Conservation (phyloP, 2,113 vertebrate species). For the Phalacrocorax brasilianus region DNA sequence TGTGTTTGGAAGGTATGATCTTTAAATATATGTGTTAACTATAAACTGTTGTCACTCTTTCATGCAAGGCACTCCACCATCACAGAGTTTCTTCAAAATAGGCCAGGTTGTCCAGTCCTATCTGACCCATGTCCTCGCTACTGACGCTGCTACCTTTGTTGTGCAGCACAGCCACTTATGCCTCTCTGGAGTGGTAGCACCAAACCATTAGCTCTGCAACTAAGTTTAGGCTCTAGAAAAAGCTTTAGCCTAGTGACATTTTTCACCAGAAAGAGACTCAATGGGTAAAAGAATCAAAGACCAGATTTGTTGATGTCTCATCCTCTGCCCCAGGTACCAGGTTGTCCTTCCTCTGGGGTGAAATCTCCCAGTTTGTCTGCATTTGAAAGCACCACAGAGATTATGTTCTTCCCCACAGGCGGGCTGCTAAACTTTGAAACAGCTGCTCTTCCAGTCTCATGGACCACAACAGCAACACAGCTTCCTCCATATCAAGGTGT, state of each 20-base stretch:
- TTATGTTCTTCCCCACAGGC: background rate
- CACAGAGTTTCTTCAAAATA: background rate
- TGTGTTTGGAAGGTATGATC: conserved; percentile 10
- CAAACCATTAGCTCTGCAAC: background rate
- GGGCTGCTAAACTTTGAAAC: background rate
- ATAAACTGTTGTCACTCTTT: background rate
- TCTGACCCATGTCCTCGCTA: background rate
- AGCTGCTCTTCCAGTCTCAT: background rate
- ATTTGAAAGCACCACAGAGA: background rate
- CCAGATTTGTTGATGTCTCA: background rate
- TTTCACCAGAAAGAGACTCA: background rate
- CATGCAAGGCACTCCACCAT: background rate
- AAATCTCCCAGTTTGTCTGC: background rate
- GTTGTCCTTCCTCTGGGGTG: background rate
- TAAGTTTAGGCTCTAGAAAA: background rate
- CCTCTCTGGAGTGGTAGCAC: background rate
- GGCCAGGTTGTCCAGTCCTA: background rate
- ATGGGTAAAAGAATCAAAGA: background rate
- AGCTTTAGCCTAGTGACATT: background rate
- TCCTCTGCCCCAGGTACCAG: background rate
- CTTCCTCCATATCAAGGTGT: background rate
- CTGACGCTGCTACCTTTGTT: background rate
- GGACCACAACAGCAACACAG: background rate
- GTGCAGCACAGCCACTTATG: background rate
- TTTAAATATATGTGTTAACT: background rate